phyloP scores from a whole-genome alignment of 1,140 invertebrate species.

The Caerostris extrusa region DNA sequence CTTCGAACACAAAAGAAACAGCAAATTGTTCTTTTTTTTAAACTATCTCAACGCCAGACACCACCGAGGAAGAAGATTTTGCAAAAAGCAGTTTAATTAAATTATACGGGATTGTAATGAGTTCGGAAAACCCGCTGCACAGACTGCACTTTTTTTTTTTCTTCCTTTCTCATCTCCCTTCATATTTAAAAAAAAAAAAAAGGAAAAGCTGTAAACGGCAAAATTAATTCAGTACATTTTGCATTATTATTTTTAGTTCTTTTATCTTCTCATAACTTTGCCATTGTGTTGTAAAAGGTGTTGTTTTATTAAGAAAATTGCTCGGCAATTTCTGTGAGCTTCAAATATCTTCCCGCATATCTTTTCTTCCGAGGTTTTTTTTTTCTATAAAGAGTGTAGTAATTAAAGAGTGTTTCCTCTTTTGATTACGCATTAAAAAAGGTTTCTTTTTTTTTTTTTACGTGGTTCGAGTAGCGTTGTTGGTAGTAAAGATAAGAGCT shows the following conservation, averaged over 20 bases:
- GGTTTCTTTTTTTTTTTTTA: neutral
- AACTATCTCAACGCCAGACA: slow-evolving; percentile 4
- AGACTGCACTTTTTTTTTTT: neutral
- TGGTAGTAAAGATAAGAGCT: neutral
- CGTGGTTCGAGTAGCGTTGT: neutral
- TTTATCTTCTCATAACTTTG: neutral
- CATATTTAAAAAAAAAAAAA: neutral
- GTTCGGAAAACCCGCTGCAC: neutral
- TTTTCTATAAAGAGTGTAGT: neutral
- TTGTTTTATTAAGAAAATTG: slow-evolving; percentile 29
- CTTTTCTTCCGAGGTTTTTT: neutral
- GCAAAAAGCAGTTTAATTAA: neutral
- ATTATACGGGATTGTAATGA: neutral
- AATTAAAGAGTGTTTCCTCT: slow-evolving; percentile 28
- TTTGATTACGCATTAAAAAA: neutral
- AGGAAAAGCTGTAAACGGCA: neutral
- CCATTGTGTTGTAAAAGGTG: slow-evolving; percentile 11
- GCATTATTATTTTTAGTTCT: neutral
- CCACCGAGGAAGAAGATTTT: neutral
- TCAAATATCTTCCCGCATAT: neutral
- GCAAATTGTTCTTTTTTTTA: slow-evolving; percentile 17
- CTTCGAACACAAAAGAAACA: neutral
- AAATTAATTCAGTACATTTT: slow-evolving; percentile 25
- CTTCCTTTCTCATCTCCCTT: neutral
- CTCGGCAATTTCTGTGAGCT: neutral